phyloP scores from a whole-genome alignment of 1,140 invertebrate species.

The Temnothorax nylanderi region DNA sequence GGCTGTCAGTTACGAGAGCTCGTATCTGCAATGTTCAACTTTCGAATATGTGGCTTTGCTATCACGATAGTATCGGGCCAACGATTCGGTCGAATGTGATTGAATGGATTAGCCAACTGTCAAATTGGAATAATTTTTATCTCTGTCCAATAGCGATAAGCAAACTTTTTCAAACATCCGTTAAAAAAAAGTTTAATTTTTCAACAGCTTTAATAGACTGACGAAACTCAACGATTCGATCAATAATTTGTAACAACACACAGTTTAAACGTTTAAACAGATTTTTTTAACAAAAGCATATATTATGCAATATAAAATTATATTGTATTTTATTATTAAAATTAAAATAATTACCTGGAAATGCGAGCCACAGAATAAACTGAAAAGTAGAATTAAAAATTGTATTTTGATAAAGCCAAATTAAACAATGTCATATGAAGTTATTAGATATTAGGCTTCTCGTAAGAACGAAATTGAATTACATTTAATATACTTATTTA shows the following conservation, averaged over 20 bases:
- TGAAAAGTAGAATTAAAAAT: background rate
- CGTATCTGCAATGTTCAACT: conserved; percentile 19
- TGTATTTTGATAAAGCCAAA: background rate
- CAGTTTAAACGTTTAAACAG: background rate
- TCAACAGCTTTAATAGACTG: background rate
- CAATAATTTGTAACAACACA: background rate
- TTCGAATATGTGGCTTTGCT: conserved; percentile 8
- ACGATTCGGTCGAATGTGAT: background rate
- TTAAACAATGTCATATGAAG: background rate
- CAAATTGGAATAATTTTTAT: background rate
- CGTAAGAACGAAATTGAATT: background rate
- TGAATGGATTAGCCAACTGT: background rate
- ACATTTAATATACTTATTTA: conserved; percentile 17
- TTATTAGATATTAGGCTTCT: background rate
- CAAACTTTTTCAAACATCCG: background rate
- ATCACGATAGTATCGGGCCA: background rate
- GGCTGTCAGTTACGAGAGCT: conserved; percentile 45
- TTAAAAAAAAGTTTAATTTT: background rate
- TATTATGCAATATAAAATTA: background rate
- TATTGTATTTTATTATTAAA: background rate
- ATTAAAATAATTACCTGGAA: background rate
- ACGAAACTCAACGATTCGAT: background rate
- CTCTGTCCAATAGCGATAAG: background rate
- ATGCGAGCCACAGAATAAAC: background rate
- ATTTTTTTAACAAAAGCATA: background rate